Base-by-base conservation (phyloP, 2,113 vertebrate genomes). In the Narcine bancroftii region DNA sequence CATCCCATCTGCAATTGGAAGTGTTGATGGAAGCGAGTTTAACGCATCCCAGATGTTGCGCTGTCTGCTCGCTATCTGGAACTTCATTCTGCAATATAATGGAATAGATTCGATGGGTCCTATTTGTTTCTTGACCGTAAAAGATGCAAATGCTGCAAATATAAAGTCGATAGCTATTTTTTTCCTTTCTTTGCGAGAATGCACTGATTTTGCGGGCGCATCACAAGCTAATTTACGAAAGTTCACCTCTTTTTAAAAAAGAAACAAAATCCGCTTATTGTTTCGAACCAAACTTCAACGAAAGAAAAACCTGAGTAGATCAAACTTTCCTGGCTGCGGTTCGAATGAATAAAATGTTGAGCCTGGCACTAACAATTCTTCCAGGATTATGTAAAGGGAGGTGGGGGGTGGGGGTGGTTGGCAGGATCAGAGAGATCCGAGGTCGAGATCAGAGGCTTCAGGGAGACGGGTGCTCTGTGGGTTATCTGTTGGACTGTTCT, bases 21-120 rank as follows among this genome's bases (percentile, higher is more conserved):
- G 89, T 69, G 89, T 91, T 69, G 89, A 91, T 91, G 89, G 69
- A 91, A 91, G 65, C 89, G 89, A 33, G 63, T 71, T 13, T 91
- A 69, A 69, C 89, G 39, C 89, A 69, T 69, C 65, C 63, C 89
- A 91, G 65, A 91, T 91, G 85, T 63, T 42, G 21, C 4, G 47
- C 36, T 71, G 65, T 91, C 60, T 69, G 42, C 36, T 47, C 63
- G 42, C n/a, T 69, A 42, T 91, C 87, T 69, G 89, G 45, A 45
- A 71, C 36, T 89, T 39, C 60, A 66, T 69, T 69, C 36, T 71
- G 7, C 10, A 91, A 65, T 47, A 47, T 15, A 24, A 6, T 24
- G 11, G 63, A 69, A 33, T 5, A 1, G 19, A 19, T 33, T 81
- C 50, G 33, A 36, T 21, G 33, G 3, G 53, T 50, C 53, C n/a